phyloP scores from a whole-genome alignment of 2,113 vertebrate species.

The Apodemus speciosus region DNA sequence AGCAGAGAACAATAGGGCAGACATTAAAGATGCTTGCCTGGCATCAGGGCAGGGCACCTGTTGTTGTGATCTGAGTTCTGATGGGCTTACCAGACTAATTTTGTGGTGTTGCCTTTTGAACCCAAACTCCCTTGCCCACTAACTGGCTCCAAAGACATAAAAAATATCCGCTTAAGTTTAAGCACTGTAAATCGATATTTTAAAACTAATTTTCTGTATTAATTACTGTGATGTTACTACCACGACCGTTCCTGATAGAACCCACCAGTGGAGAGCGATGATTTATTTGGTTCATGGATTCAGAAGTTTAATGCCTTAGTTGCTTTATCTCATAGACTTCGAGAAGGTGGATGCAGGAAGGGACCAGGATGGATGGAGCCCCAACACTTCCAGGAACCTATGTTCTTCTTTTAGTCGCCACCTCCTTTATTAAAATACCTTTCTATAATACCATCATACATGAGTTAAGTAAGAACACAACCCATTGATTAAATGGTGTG shows the following conservation, averaged over 20 bases:
- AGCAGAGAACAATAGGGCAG: background rate
- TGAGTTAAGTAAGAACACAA: too few species aligned
- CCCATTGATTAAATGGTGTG: too few species aligned
- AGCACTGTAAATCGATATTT: background rate
- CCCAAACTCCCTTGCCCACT: background rate
- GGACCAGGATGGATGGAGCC: background rate
- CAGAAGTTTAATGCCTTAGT: background rate
- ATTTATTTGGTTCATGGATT: background rate
- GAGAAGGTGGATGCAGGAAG: background rate
- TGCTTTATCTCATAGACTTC: background rate
- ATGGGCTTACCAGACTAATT: background rate
- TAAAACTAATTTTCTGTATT: background rate
- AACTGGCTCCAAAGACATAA: background rate
- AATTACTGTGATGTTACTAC: background rate
- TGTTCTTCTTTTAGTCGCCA: background rate
- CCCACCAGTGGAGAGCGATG: too few species aligned
- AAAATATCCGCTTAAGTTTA: background rate
- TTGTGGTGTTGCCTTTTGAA: background rate
- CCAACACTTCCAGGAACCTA: background rate
- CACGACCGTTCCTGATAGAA: background rate
- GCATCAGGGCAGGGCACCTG: background rate
- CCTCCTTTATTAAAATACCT: background rate
- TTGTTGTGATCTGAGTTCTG: background rate
- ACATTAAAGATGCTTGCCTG: background rate
- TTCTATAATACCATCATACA: too few species aligned